These are phyloP conservation scores for Agonopterix heracliana DNA, from an alignment of 2,888 invertebrate genomes.

Conservation along the genomic window DNA sequence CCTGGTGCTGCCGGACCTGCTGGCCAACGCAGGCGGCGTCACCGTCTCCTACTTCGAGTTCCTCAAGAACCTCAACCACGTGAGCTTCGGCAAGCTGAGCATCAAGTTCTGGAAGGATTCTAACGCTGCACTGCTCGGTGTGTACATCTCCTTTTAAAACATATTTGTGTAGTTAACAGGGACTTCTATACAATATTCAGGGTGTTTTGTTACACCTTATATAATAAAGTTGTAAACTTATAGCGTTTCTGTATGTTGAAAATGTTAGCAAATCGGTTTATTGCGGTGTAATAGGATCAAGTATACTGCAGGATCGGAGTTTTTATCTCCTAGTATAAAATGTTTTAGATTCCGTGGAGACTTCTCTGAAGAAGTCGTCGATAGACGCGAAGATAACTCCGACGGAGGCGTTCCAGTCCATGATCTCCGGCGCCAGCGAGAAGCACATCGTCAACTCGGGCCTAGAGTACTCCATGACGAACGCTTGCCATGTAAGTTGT, in stretches of 20 bases:
- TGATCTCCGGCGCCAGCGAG: slow-evolving; percentile 87
- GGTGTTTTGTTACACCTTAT: too few species aligned
- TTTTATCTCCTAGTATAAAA: too few species aligned
- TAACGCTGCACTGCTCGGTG: slow-evolving; percentile 86
- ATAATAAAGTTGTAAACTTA: too few species aligned
- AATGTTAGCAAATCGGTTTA: too few species aligned
- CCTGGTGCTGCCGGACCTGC: slow-evolving; percentile 87
- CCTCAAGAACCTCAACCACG: slow-evolving; percentile 93
- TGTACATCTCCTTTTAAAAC: slow-evolving; percentile 11
- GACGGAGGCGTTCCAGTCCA: slow-evolving; percentile 80
- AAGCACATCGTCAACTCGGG: slow-evolving; percentile 91
- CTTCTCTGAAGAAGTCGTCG: slow-evolving; percentile 67
- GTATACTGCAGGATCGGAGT: too few species aligned
- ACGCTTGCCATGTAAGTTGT: slow-evolving; percentile 74
- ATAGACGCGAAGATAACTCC: slow-evolving; percentile 74
- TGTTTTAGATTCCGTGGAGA: slow-evolving; percentile 72
- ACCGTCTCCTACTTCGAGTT: slow-evolving; percentile 95
- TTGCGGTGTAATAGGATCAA: too few species aligned
- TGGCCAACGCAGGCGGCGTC: slow-evolving; percentile 88
- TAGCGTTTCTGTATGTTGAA: too few species aligned
- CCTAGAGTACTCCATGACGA: slow-evolving; percentile 88
- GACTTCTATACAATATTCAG: too few species aligned
- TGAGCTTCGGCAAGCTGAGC: slow-evolving; percentile 88
- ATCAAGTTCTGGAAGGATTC: slow-evolving; percentile 93
- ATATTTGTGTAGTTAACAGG: not conserved